A percentile compares a stretch with the other conserved stretches of the same genome.
phyloP scores from a whole-genome alignment of 2,797 vertebrate genomes.

The Cossypha polioptera region DNA sequence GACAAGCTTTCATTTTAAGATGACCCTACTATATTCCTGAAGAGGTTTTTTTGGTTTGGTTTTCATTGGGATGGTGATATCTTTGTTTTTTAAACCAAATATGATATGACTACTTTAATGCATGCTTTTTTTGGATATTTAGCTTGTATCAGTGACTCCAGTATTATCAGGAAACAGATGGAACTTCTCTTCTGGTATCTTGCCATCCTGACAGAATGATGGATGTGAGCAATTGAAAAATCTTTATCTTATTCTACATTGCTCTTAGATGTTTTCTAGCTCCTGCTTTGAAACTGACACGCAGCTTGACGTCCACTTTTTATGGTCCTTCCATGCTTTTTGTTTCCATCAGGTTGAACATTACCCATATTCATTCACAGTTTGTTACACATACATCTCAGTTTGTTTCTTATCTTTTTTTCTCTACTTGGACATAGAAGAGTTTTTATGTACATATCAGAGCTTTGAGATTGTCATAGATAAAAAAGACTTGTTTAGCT shows the following conservation, averaged over 20 bases:
- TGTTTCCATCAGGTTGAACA: neutral
- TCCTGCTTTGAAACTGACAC: slow-evolving; percentile 2
- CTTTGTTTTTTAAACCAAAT: neutral
- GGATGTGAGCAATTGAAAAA: slow-evolving; percentile 54
- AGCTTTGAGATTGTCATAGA: neutral
- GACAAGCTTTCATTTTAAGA: neutral
- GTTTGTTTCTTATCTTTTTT: neutral
- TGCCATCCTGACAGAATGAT: slow-evolving; percentile 61
- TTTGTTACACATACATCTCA: neutral
- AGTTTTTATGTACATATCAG: neutral
- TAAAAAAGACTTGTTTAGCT: neutral
- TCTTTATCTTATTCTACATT: slow-evolving; percentile 37
- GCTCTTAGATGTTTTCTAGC: slow-evolving; percentile 30
- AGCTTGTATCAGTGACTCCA: slow-evolving; percentile 1
- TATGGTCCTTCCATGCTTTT: neutral
- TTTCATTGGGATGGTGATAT: neutral
- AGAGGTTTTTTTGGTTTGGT: neutral
- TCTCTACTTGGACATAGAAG: neutral
- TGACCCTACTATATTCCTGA: neutral
- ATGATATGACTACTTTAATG: neutral
- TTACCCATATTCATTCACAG: neutral
- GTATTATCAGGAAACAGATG: slow-evolving; percentile 48
- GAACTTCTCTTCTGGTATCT: slow-evolving; percentile 48
- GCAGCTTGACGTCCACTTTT: neutral
- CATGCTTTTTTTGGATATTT: neutral